A percentile compares a stretch with the other conserved stretches of the same genome.
Conservation (phyloP, 2,888 invertebrate genomes). For the Melipona bicolor region DNA sequence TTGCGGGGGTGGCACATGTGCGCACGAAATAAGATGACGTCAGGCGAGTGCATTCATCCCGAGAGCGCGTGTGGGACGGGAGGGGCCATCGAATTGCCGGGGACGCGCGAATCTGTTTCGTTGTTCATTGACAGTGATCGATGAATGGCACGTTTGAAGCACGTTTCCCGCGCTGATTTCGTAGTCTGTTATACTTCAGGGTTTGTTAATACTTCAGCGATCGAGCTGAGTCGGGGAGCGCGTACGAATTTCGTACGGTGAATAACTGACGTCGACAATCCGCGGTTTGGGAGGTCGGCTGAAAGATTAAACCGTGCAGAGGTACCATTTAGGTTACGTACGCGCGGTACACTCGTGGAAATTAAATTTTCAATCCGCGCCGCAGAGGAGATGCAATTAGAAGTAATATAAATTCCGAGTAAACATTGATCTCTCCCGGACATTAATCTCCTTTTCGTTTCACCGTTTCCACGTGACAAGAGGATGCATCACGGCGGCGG, state of each 20-base stretch:
- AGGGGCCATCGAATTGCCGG: background rate
- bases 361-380: too few species aligned
- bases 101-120: background rate
- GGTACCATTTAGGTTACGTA: too few species aligned
- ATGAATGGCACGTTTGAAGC: background rate
- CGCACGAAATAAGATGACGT: conserved; percentile 60
- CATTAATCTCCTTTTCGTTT: too few species aligned
- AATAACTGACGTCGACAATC: too few species aligned
- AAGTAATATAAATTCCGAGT: too few species aligned
- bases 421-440: too few species aligned
- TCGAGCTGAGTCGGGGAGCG: background rate
- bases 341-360: too few species aligned
- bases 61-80: background rate
- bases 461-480: too few species aligned
- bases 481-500: background rate
- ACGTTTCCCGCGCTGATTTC: background rate
- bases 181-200: background rate
- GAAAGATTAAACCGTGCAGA: too few species aligned
- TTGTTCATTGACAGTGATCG: background rate
- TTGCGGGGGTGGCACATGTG: conserved; percentile 70
- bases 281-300: background rate
- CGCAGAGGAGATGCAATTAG: too few species aligned
- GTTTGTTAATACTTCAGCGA: background rate
- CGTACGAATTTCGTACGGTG: too few species aligned
- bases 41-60: conserved; percentile 63